Evolutionary conservation across 2,113 vertebrate species (phyloP), one percentile per base, ranked within the genome.

Genomic region (Mus spicilegus): DNA sequence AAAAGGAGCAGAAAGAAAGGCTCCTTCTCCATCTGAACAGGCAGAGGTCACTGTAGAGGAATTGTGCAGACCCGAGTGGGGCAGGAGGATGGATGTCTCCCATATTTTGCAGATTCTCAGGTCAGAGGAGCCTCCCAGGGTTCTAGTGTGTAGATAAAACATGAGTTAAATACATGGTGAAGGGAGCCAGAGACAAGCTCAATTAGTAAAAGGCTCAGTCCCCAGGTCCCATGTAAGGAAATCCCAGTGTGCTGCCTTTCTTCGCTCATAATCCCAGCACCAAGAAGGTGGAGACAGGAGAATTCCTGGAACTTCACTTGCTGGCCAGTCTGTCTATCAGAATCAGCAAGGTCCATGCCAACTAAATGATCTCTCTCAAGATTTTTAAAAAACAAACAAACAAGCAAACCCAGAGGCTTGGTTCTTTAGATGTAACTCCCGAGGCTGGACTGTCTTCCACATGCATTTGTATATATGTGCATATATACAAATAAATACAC

Each of bases 21-120:
- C 24, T 19, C 8, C 8, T 9, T 70, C 36, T 22, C 20, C 36
- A n/a, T n/a, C 51, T 22, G 46, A 4, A 20, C 4, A 19, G 24
- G 28, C 42, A 75, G 42, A 73, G 33, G n/a, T 86, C 82, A 54
- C 67, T 36, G 81, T 1, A 20, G 63, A 72, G 16, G 65, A 69
- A 36, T 9, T 3, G 1, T 13, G n/a, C 16, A 33, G 42, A 19
- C 1, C 0, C 10, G 9, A 67, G 67, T 22, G 46, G 36, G 51
- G 13, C 7, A n/a, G 7, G 28, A 33, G 10, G 67, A 30, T 7
- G 16, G 10, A 8, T 87, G n/a, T n/a, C 72, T 88, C 36, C 1
- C 8, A 87, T 30, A 26, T 11, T 46, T 42, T n/a, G 14, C 26
- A 54, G 3, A 39, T 46, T 87, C 88, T 91, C 49, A 24, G 75